Base-by-base conservation (phyloP, 1,140 invertebrate species). In the Caenorhabditis inopinata region DNA sequence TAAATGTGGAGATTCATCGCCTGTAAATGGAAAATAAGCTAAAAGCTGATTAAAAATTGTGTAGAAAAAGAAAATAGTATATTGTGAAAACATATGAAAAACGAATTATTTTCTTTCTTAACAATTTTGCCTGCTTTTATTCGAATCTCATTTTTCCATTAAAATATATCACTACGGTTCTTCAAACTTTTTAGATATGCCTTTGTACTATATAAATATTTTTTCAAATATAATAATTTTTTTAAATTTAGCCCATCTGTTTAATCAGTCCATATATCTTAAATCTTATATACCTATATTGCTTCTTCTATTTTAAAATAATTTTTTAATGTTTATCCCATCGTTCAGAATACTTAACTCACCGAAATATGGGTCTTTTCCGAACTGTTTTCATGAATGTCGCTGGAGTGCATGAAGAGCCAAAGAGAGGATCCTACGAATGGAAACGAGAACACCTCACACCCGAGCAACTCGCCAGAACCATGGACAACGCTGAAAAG, bases 291-390 rank as follows among this genome's bases (percentile, higher is more conserved):
- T 27, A 77, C 45, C 77, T 42, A 11, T 58, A 42, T 74, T 73
- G 23, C 35, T 29, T 1, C 35, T 49, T 16, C 78, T 78, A 68
- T 42, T 42, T 42, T 42, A 42, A 42, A 7, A 7, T 14, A 42
- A 7, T 42, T 42, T 42, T 42, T 42, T 42, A 7, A 14, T 42
- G 38, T 42, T 7, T 7, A 14, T 42, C 14, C 38, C 14, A 42
- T 42, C 14, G 5, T 14, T 42, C 14, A 42, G 5, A 12, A 29
- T 23, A 58, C 4, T 32, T 21, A 32, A 80, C 2, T 21, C 21
- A 25, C 5, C 42, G 29, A 9, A 73, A 80, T 32, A 82, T 82
- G 81, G 81, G 81, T 73, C 68, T 82, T 25, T 82, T 82, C 81
- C 77, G 81, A 42, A 79, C 74, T 5, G 68, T 62, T 32, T 75